Conservation (phyloP, 2,888 invertebrate genomes). For the Molorchus minor region DNA sequence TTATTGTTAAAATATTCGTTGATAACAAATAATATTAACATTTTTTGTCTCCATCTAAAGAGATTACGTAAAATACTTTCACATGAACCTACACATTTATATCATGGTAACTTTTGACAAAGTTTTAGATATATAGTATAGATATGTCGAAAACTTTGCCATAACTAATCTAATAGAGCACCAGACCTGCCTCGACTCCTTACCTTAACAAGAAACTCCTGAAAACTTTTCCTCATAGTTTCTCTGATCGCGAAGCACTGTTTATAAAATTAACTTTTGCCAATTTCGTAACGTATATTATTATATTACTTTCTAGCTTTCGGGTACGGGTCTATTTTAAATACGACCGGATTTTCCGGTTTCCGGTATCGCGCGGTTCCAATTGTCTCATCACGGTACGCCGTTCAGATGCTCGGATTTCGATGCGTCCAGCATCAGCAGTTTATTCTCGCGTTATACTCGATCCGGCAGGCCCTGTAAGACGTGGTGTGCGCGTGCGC, state of each 20-base stretch:
- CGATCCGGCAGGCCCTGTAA: conserved; percentile 52
- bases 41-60: no score
- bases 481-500: conserved; percentile 54
- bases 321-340: no score
- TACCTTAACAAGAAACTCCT: conserved; percentile 38
- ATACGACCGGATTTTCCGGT: no score
- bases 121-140: no score
- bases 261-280: conserved; percentile 9
- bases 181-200: conserved; percentile 12
- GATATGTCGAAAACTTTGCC: no score
- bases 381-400: conserved; percentile 26
- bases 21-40: no score
- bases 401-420: conserved; percentile 28
- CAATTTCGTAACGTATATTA: neutral
- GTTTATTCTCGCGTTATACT: conserved; percentile 41
- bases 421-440: conserved; percentile 28
- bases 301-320: neutral
- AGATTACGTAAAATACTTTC: no score
- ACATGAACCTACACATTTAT: no score
- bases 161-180: conserved; percentile 1
- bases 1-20: no score
- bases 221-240: conserved; percentile 33
- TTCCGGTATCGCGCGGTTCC: conserved; percentile 32
- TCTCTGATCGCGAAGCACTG: conserved; percentile 10
- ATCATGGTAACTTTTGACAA: no score